Evolutionary conservation across 2,797 vertebrate genomes (phyloP).

Genomic region (Acanthis flammea): DNA sequence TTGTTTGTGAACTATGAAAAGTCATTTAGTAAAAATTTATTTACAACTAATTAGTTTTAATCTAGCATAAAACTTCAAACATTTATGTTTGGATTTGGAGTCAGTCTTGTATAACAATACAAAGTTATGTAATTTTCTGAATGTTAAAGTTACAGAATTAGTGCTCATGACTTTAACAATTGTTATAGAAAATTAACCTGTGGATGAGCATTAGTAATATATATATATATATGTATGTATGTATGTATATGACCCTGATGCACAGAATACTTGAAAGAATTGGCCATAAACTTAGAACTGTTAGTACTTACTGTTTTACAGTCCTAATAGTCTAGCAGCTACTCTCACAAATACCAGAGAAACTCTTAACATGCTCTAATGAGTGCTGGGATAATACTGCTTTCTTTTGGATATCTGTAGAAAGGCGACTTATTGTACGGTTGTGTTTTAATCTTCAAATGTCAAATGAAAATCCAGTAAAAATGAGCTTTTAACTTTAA

Average conservation of each 20-base stretch:
- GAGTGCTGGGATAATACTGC: neutral
- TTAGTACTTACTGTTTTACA: neutral
- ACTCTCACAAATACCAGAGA: neutral
- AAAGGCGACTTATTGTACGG: neutral
- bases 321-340: neutral
- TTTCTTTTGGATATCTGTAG: neutral
- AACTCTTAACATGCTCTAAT: neutral
- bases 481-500: neutral
- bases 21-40: neutral
- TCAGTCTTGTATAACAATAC: neutral
- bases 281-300: neutral
- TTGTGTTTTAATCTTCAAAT: neutral
- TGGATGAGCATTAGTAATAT: neutral
- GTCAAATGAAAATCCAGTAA: neutral
- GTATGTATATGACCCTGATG: neutral
- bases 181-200: neutral
- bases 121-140: neutral
- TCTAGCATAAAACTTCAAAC: neutral
- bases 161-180: neutral
- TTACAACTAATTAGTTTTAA: neutral
- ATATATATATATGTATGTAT: neutral
- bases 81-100: neutral
- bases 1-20: neutral
- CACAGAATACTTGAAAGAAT: neutral
- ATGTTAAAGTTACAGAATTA: neutral